Evolutionary conservation across 2,888 invertebrate species (phyloP).

Genomic region (Lumbricus terrestris): DNA sequence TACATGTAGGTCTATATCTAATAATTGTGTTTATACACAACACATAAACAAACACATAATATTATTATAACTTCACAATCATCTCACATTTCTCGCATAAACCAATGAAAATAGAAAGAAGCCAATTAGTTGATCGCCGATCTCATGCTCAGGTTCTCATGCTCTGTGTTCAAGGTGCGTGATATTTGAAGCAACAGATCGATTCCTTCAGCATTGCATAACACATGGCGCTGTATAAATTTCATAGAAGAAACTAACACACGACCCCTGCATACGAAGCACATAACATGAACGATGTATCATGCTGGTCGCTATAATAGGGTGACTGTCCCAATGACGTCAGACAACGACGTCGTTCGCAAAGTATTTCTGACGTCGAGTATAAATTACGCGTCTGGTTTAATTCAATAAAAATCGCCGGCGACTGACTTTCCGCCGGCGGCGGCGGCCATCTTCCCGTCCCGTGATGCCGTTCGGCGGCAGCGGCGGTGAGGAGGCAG

Average conservation of each 20-base stretch:
- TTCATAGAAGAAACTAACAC: not conserved
- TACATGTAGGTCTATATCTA: no score
- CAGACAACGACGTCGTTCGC: not conserved
- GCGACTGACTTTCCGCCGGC: not conserved
- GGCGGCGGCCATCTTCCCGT: not conserved
- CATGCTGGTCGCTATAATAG: no score
- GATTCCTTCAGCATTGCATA: not conserved
- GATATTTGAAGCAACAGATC: not conserved
- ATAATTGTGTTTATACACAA: no score
- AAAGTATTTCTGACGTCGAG: not conserved
- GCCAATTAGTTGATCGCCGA: not conserved
- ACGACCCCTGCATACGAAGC: not conserved
- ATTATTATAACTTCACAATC: not conserved
- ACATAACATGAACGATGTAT: not conserved
- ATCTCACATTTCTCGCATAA: not conserved
- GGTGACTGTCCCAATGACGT: not conserved
- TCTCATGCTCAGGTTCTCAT: not conserved
- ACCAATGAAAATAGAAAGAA: not conserved
- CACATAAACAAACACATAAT: no score
- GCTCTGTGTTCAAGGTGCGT: not conserved
- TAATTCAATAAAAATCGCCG: not conserved
- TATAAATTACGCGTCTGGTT: not conserved
- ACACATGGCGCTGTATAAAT: not conserved
- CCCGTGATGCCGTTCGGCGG: not conserved
- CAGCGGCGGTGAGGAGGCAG: not conserved